Evolutionary conservation across 2,113 vertebrate genomes (phyloP).

Genomic region (Pelobates fuscus): DNA sequence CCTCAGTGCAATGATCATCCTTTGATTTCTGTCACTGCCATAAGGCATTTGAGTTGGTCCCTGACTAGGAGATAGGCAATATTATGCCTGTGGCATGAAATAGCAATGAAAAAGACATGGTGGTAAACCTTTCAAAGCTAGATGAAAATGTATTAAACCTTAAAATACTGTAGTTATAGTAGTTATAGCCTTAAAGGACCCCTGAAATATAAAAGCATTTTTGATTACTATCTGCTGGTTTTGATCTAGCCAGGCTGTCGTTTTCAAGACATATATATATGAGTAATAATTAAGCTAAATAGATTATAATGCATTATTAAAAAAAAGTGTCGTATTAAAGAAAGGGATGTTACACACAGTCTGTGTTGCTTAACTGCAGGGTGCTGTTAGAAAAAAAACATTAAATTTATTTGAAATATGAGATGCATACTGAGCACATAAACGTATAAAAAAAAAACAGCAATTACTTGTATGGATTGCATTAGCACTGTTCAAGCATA

Average conservation of each 20-base stretch:
- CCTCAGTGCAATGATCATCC: constrained; percentile 15
- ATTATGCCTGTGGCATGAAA: constrained; percentile 26
- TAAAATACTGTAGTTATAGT: constrained; percentile 9
- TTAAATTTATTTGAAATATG: too few species aligned
- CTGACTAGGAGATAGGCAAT: constrained; percentile 4
- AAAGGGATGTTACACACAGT: too few species aligned
- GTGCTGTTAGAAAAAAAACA: too few species aligned
- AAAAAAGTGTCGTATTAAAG: too few species aligned
- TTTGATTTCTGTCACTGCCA: constrained; percentile 31
- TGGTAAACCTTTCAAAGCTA: not conserved
- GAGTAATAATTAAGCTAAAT: too few species aligned
- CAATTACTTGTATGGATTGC: too few species aligned
- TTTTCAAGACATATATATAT: too few species aligned
- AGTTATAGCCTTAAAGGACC: not conserved
- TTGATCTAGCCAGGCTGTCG: not conserved
- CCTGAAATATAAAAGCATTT: constrained; percentile 6
- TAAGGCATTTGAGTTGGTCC: constrained; percentile 6
- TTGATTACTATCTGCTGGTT: not conserved
- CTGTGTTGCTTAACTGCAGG: too few species aligned
- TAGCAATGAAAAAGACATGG: constrained; percentile 13
- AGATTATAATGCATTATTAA: too few species aligned
- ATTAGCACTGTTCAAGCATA: too few species aligned
- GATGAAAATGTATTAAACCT: constrained; percentile 9
- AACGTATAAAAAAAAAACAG: too few species aligned
- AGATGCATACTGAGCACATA: too few species aligned